Base-by-base conservation (phyloP, 2,888 invertebrate species). In the Watsonalla cultraria region DNA sequence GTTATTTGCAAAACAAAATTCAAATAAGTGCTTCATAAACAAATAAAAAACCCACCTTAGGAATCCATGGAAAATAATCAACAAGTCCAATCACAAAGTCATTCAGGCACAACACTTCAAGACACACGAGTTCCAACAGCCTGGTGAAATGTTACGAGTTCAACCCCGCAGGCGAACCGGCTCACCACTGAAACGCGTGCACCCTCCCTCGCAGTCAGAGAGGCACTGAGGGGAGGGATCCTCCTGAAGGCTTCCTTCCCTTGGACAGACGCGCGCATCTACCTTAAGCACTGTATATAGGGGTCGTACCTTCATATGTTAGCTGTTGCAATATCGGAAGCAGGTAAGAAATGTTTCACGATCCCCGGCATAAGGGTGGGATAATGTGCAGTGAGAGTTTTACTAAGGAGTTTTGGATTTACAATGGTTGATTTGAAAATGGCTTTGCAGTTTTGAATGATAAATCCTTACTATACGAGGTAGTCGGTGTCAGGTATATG, bases 191-290 rank as follows among this genome's bases (percentile, higher is more conserved):
- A 64, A 71, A 70, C 72, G 71, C 87, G 86, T 82, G 74, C 70
- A 67, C 70, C 77, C 76, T 74, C 67, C 70, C 60, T 61, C 67
- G 57, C 66, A 64, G 64, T 69, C 66, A 58, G 72, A 72, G 68
- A 65, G 66, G 69, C 69, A 90, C 90, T 90, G 88, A 86, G 85
- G 88, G 86, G 83, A 80, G 81, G 82, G 78, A 78, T 66, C 74
- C 70, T 80, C 68, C 64, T 65, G 68, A 67, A 83, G 74, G 73
- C 75, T 78, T 62, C 66, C 62, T 11, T 37, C 9, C 37, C 61
- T 37, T 39, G 62, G 69, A 63, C 72, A 85, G 87, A 82, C 89
- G 89, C 87, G 88, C 89, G 89, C 89, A 88, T 85, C 71, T 80
- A 76, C 78, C 80, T 78, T 77, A 74, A 81, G 72, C 75, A 76